Evolutionary conservation across 2,113 vertebrate species (phyloP).

Genomic region (Bubo blakistoni): DNA sequence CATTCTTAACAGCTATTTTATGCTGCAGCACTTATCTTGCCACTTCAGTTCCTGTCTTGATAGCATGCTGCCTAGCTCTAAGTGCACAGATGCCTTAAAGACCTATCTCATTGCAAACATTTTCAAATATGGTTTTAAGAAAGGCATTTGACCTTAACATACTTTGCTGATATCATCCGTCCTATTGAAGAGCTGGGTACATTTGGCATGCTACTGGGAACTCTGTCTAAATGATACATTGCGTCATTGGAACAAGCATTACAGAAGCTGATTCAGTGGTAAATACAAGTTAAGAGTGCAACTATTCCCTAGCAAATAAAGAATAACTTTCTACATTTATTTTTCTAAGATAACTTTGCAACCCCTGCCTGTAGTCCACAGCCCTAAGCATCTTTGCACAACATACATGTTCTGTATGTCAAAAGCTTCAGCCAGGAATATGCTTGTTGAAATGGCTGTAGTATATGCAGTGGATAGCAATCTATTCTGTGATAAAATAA

Average conservation of each 20-base stretch:
- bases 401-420: neutral
- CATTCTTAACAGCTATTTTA: neutral
- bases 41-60: neutral
- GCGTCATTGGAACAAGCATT: constrained; percentile 3
- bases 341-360: neutral
- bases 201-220: constrained; percentile 12
- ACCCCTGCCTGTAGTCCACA: neutral
- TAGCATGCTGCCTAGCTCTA: neutral
- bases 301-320: neutral
- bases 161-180: neutral
- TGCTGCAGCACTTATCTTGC: neutral
- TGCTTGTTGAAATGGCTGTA: neutral
- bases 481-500: neutral
- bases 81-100: neutral
- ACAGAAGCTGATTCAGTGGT: neutral
- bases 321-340: neutral
- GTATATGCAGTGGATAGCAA: neutral
- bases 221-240: constrained; percentile 18
- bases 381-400: neutral
- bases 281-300: constrained; percentile 3
- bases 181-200: neutral
- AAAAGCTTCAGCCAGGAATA: neutral
- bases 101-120: neutral
- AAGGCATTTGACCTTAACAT: neutral
- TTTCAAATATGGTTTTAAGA: neutral